Base-by-base conservation (phyloP, 2,113 vertebrate species). In the Xiphophorus maculatus region DNA sequence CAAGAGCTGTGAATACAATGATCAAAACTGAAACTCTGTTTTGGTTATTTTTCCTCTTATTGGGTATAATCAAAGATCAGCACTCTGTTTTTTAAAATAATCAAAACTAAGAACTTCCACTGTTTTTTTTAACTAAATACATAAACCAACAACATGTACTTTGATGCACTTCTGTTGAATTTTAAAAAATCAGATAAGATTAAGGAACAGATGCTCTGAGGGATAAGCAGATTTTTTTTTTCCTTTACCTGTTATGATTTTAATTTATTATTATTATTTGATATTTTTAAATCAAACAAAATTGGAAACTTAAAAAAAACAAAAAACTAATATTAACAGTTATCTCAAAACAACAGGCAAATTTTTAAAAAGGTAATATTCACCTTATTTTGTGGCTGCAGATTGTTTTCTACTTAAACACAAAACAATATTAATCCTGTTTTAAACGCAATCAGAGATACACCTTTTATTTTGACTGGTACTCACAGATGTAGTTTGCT, bases 401-500 rank as follows among this genome's bases (percentile, higher is more conserved):
- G 37, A 54, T 74, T 82, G 71, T 80, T 58, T 69, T 80, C n/a
- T 69, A 54, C 73, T n/a, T 64, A 44, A 83, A 68, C 64, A 14
- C 69, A 48, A 68, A 51, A 73, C 80, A 67, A 77, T 76, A 73
- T 64, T 19, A 44, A 8, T 62, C 27, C 66, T 30, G 51, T 62
- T 28, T 32, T 12, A 37, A 51, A 54, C 48, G 64, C 64, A 33
- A 27, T 19, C 54, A 33, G 9, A 74, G 17, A 66, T 54, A 32
- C 58, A 71, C 6, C 29, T 4, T 62, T 10, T 44, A 63, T 64
- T 68, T 30, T 62, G 79, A 73, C 71, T 72, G 64, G 58, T 40
- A 51, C 61, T 66, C 71, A 70, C 75, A 79, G 37, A 72, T 69
- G 69, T 19, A 76, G 30, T 28, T 51, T 62, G 33, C 61, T 82